These are phyloP conservation scores for Drosophila melanica DNA, from an alignment of 1,140 invertebrate genomes.

Conservation along the genomic window DNA sequence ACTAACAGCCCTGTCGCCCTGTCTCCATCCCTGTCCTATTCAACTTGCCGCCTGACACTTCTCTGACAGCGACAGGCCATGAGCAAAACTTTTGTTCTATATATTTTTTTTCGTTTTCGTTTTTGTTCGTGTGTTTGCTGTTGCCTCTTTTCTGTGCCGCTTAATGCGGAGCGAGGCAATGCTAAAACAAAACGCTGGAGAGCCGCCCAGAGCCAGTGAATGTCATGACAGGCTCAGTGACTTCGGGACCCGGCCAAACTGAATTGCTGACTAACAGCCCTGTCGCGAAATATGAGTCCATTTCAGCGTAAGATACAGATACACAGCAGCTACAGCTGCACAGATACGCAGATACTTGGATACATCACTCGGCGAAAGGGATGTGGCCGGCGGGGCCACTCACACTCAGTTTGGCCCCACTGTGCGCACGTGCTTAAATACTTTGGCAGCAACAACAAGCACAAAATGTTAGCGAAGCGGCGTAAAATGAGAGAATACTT, in stretches of 20 bases:
- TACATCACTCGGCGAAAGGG: constrained; percentile 21
- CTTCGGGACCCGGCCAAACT: constrained; percentile 71
- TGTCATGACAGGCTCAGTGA: constrained; percentile 82
- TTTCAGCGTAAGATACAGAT: constrained; percentile 71
- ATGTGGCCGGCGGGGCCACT: constrained; percentile 19
- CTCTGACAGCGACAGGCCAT: constrained; percentile 77
- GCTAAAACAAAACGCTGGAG: constrained; percentile 72
- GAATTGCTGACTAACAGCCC: constrained; percentile 82
- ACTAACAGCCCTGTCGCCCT: constrained; percentile 61
- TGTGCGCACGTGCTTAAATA: constrained; percentile 81
- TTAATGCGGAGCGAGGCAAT: constrained; percentile 46
- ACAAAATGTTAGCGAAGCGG: constrained; percentile 13
- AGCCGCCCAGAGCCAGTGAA: constrained; percentile 56
- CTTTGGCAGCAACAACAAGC: constrained; percentile 55
- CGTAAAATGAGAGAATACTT: constrained; percentile 46
- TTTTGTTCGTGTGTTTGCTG: not conserved
- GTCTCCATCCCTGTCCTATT: constrained; percentile 59
- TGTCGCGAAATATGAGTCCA: constrained; percentile 83
- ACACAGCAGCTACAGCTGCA: constrained; percentile 32
- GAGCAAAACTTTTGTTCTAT: constrained; percentile 82
- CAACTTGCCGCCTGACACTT: constrained; percentile 83
- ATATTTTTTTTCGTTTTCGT: constrained; percentile 26
- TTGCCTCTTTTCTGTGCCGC: constrained; percentile 34
- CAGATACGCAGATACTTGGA: constrained; percentile 13
- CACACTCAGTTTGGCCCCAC: constrained; percentile 50